Evolutionary conservation across 2,797 vertebrate genomes (phyloP).

Genomic region (Ataeniobius toweri): DNA sequence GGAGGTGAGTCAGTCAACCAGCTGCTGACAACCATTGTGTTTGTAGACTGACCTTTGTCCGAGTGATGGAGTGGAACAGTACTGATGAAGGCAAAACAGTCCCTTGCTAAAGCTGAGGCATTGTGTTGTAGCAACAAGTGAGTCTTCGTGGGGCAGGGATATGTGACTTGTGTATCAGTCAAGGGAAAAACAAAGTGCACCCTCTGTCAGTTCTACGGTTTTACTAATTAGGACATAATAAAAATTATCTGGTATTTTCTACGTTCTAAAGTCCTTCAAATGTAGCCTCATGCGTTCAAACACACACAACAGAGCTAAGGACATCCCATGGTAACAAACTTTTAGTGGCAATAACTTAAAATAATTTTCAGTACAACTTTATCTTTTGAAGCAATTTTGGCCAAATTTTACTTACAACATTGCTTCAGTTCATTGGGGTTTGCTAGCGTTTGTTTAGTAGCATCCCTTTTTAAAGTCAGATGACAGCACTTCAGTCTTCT

Average conservation of each 20-base stretch:
- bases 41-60: conserved; percentile 58
- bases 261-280: not conserved
- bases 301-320: not conserved
- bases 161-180: conserved; percentile 1
- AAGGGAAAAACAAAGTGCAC: not conserved
- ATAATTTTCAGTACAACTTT: not conserved
- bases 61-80: conserved; percentile 42
- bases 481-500: not conserved
- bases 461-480: not conserved
- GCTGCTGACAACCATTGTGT: conserved; percentile 66
- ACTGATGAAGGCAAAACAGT: conserved; percentile 42
- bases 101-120: conserved; percentile 24
- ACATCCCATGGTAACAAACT: not conserved
- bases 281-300: not conserved
- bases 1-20: conserved; percentile 62
- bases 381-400: not conserved
- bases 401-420: not conserved
- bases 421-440: not conserved
- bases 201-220: not conserved
- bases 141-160: not conserved
- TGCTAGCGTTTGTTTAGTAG: not conserved
- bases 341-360: not conserved
- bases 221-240: not conserved
- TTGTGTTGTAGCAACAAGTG: conserved; percentile 25
- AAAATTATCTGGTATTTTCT: no score